Evolutionary conservation across 2,797 vertebrate genomes (phyloP).

Genomic region (Artibeus lituratus): DNA sequence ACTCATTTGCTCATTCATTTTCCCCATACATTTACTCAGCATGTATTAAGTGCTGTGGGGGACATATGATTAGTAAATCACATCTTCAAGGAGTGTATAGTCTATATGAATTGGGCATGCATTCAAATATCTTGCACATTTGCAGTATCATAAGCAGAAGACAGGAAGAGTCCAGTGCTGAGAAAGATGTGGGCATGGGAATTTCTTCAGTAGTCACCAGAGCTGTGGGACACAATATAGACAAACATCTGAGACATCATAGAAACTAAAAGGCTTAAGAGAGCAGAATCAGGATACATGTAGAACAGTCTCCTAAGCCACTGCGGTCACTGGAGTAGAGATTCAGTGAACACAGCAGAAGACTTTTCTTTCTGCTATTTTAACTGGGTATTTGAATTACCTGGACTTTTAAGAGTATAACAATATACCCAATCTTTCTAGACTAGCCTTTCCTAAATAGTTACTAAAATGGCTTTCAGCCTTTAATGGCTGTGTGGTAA

Average conservation of each 20-base stretch:
- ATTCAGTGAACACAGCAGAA: not conserved
- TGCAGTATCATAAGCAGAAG: not conserved
- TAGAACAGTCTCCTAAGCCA: not conserved
- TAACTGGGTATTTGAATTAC: constrained; percentile 36
- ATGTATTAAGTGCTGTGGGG: not conserved
- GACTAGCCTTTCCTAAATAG: constrained; percentile 31
- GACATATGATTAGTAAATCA: not conserved
- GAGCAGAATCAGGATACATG: not conserved
- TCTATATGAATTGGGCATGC: not conserved
- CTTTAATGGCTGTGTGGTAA: constrained; percentile 40
- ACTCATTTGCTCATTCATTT: not conserved
- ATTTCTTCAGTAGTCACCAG: not conserved
- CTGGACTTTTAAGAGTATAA: not conserved
- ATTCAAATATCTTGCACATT: not conserved
- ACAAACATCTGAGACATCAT: not conserved
- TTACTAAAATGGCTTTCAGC: constrained; percentile 47
- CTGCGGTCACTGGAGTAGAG: not conserved
- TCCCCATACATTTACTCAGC: not conserved
- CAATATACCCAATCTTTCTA: not conserved
- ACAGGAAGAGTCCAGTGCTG: not conserved
- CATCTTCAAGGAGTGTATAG: not conserved
- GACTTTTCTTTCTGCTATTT: constrained; percentile 2
- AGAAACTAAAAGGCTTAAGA: not conserved
- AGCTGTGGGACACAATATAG: not conserved
- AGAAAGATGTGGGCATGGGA: not conserved